A percentile compares a stretch with the other conserved stretches of the same genome.
Conservation (phyloP, 2,797 vertebrate genomes). For the Natrix natrix region DNA sequence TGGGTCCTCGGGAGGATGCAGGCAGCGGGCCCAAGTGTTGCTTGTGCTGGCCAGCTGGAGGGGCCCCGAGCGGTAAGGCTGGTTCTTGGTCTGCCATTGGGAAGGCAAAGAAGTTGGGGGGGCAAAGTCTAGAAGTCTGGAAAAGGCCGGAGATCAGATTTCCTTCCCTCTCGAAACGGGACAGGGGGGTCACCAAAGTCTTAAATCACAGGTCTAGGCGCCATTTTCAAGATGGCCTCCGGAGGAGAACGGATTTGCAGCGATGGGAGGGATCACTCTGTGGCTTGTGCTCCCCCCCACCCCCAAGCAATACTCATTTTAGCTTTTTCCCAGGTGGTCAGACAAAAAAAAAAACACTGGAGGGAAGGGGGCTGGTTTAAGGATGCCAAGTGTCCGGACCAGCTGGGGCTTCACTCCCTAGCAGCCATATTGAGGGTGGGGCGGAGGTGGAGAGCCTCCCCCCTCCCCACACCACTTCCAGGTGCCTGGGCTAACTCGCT, state of each 20-base stretch:
- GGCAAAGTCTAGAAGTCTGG: not conserved
- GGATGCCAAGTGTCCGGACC: not conserved
- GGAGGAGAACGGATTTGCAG: too few relatives aligned
- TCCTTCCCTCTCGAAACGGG: not conserved
- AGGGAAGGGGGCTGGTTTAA: not conserved
- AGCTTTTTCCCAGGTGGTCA: not conserved
- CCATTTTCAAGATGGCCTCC: too few relatives aligned
- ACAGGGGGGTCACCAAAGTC: not conserved
- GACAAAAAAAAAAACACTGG: not conserved
- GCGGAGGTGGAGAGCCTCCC: not conserved
- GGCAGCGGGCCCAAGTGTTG: not conserved
- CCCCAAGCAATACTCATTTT: not conserved
- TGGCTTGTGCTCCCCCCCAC: not conserved
- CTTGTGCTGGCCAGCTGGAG: slow-evolving; percentile 13
- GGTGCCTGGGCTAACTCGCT: slow-evolving; percentile 12
- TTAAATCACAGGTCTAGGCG: not conserved
- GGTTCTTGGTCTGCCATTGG: not conserved
- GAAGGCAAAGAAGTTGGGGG: not conserved
- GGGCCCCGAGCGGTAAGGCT: not conserved
- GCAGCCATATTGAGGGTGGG: not conserved
- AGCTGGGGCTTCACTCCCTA: not conserved
- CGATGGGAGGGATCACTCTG: accelerated
- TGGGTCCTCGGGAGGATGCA: not conserved
- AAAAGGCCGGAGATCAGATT: not conserved
- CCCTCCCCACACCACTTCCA: not conserved